A percentile compares a stretch with the other conserved stretches of the same genome.
phyloP scores from a whole-genome alignment of 2,888 invertebrate genomes.

The Caenorhabditis uteleia region DNA sequence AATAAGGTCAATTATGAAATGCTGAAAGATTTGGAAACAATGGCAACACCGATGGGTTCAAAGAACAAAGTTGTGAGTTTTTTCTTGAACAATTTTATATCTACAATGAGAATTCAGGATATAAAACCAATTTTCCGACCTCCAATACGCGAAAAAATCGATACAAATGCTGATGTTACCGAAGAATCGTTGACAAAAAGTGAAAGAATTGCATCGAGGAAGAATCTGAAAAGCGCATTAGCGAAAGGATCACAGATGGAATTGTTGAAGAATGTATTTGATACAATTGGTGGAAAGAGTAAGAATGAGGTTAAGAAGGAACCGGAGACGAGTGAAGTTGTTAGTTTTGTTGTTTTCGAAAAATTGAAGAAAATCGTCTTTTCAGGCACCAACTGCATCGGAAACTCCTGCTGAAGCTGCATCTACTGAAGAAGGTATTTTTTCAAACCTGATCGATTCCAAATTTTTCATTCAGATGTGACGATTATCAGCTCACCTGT shows the following conservation, averaged over 20 bases:
- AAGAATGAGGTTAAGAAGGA: not conserved
- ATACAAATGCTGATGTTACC: too few species aligned
- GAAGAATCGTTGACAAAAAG: slow-evolving; percentile 14
- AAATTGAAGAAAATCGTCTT: not conserved
- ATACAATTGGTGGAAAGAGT: too few species aligned
- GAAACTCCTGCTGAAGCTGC: not conserved
- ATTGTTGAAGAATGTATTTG: slow-evolving; percentile 12
- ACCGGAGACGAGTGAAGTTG: too few species aligned
- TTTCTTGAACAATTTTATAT: too few species aligned
- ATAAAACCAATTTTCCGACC: too few species aligned
- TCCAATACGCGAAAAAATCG: too few species aligned
- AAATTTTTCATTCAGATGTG: too few species aligned
- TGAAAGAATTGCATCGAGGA: slow-evolving; percentile 10
- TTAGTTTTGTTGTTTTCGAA: not conserved
- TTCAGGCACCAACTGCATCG: not conserved
- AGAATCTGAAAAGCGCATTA: slow-evolving; percentile 5
- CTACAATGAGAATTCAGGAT: too few species aligned
- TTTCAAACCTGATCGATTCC: too few species aligned
- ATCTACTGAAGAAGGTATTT: too few species aligned
- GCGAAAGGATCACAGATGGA: slow-evolving; percentile 6
- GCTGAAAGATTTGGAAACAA: slow-evolving; percentile 71
- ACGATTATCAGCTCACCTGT: too few species aligned
- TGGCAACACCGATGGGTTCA: slow-evolving; percentile 1
- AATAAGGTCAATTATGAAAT: slow-evolving; percentile 98
- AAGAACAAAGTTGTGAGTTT: slow-evolving; percentile 1